Evolutionary conservation across 2,113 vertebrate species (phyloP), one percentile per base, ranked within the genome.

Genomic region (Callopanchax toddi): DNA sequence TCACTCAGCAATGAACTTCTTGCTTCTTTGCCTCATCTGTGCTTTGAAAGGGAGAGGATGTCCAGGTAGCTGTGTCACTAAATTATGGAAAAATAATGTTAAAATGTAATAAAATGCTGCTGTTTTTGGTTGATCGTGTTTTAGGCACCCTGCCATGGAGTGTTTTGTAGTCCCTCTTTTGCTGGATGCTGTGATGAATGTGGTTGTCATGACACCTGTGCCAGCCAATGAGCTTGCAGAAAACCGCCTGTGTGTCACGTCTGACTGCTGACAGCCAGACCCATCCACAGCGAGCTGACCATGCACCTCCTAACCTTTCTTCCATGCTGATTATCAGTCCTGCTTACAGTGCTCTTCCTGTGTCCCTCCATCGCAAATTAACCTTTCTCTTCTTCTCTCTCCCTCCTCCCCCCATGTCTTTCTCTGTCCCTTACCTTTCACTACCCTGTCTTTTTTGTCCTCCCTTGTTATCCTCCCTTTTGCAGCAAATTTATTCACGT

Each of bases 401-500:
- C n/a, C 50, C 32, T 59, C 50, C 36, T 12, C 13, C 55, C 62
- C 52, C 36, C 53, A 52, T 44, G 16, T 45, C 68, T 50, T 60
- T 26, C 45, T 60, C 60, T 60, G n/a, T 72, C 62, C 53, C 29
- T 58, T 60, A 44, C 60, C 43, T 63, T 43, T 70, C 63, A 29
- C 42, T 9, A 52, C 45, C 55, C 57, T 18, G 56, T 81, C 76
- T 54, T 15, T 32, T 3, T 16, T 59, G 65, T 57, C 68, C 76
- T 71, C 67, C 58, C 73, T 17, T 25, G 53, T 93, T 79, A 90
- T 83, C 93, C 91, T 87, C 92, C 92, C 91, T 91, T 89, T 90
- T 90, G 92, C 95, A 99, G 97, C 94, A 99, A 99, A 94, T 93
- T 94, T 87, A 60, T 99, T 94, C 97, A 96, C 91, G 96, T 99